Evolutionary conservation across 2,113 vertebrate species (phyloP).

Genomic region (Amblyornis subalaris): DNA sequence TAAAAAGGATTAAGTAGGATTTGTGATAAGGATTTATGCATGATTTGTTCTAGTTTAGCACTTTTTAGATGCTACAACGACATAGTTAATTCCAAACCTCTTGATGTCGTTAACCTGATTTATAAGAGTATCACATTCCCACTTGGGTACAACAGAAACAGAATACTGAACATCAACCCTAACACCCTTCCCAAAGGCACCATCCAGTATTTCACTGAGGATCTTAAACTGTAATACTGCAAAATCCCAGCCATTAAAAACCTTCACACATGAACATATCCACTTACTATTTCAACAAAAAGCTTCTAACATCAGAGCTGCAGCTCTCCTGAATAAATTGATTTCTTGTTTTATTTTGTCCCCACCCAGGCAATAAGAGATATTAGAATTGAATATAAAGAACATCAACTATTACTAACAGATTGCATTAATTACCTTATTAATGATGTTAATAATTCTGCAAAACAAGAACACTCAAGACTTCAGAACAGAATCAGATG

Average conservation of each 20-base stretch:
- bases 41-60: conserved; percentile 18
- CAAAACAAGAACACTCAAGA: neutral
- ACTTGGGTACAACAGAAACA: neutral
- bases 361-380: neutral
- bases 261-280: neutral
- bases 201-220: neutral
- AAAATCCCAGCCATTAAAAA: conserved; percentile 6
- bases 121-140: conserved; percentile 5
- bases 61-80: neutral
- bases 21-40: conserved; percentile 4
- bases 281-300: conserved; percentile 14
- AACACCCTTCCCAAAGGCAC: conserved; percentile 22
- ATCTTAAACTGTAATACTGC: neutral
- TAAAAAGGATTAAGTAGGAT: conserved; percentile 42
- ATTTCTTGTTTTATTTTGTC: neutral
- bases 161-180: neutral
- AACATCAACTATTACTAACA: neutral
- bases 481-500: neutral
- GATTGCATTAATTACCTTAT: neutral
- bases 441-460: neutral
- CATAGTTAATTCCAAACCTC: conserved; percentile 7
- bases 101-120: conserved; percentile 28
- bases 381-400: neutral
- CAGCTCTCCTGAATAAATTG: neutral
- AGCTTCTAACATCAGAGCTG: neutral